Evolutionary conservation across 2,113 vertebrate genomes (phyloP).

Genomic region (Sminthopsis crassicaudata): DNA sequence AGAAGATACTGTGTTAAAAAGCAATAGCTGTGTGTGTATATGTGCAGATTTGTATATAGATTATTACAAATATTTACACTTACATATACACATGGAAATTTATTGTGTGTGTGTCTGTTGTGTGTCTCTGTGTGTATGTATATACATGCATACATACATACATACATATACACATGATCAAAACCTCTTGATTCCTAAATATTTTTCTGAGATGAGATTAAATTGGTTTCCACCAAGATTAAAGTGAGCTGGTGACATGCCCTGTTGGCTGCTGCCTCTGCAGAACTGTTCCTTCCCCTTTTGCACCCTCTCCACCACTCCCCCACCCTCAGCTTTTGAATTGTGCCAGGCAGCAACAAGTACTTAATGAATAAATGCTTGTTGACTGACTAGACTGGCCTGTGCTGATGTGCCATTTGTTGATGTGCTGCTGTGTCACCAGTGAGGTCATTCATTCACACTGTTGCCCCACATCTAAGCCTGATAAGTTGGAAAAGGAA

Average conservation of each 20-base stretch:
- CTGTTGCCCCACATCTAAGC: not conserved
- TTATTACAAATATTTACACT: no score
- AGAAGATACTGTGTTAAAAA: no score
- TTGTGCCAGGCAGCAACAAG: not conserved
- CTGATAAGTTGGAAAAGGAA: constrained; percentile 5
- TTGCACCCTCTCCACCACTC: not conserved
- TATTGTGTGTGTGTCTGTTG: no score
- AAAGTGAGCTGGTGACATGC: not conserved
- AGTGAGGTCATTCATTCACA: not conserved
- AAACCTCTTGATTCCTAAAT: not conserved
- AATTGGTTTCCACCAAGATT: not conserved
- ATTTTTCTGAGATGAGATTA: not conserved
- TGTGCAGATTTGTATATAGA: no score
- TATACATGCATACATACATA: no score
- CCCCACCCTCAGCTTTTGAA: not conserved
- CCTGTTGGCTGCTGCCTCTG: not conserved
- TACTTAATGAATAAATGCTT: not conserved
- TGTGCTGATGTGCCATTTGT: not conserved
- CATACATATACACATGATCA: no score
- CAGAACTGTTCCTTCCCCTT: not conserved
- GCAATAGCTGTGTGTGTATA: no score
- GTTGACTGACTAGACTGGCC: not conserved
- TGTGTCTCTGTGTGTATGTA: no score
- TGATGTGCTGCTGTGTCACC: not conserved
- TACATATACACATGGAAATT: no score